Conservation (phyloP, 1,140 invertebrate genomes). For the Zophobas atratus region DNA sequence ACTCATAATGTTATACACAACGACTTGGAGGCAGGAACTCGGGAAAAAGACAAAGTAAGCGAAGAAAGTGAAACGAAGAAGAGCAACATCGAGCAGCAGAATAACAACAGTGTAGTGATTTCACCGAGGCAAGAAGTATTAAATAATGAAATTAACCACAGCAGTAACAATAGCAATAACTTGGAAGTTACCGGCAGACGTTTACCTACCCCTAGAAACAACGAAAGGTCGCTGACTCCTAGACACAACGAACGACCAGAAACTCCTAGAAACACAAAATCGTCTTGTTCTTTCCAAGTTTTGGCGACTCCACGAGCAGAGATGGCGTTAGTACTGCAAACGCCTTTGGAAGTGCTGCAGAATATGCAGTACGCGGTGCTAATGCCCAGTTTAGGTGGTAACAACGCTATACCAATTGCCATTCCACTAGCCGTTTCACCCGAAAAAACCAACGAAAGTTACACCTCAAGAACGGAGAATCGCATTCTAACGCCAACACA, state of each 20-base stretch:
- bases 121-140: slow-evolving; percentile 45
- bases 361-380: slow-evolving; percentile 72
- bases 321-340: slow-evolving; percentile 68
- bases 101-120: slow-evolving; percentile 36
- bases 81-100: slow-evolving; percentile 28
- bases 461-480: slow-evolving; percentile 66
- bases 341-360: slow-evolving; percentile 64
- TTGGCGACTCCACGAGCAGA: slow-evolving; percentile 46
- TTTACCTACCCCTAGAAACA: slow-evolving; percentile 16
- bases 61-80: slow-evolving; percentile 18
- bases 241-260: slow-evolving; percentile 9
- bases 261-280: slow-evolving; percentile 7
- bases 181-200: slow-evolving; percentile 46
- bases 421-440: slow-evolving; percentile 55
- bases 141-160: slow-evolving; percentile 53
- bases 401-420: slow-evolving; percentile 54
- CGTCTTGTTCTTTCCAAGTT: slow-evolving; percentile 27
- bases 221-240: neutral
- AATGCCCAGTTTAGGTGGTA: slow-evolving; percentile 68
- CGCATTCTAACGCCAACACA: slow-evolving; percentile 76
- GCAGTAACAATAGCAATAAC: slow-evolving; percentile 43
- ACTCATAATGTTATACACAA: slow-evolving; percentile 49
- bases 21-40: slow-evolving; percentile 22
- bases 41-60: slow-evolving; percentile 43
- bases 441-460: slow-evolving; percentile 52